A percentile compares a stretch with the other conserved stretches of the same genome.
Evolutionary conservation across 1,140 invertebrate species (phyloP).

Genomic region (Drosophila sp.): DNA sequence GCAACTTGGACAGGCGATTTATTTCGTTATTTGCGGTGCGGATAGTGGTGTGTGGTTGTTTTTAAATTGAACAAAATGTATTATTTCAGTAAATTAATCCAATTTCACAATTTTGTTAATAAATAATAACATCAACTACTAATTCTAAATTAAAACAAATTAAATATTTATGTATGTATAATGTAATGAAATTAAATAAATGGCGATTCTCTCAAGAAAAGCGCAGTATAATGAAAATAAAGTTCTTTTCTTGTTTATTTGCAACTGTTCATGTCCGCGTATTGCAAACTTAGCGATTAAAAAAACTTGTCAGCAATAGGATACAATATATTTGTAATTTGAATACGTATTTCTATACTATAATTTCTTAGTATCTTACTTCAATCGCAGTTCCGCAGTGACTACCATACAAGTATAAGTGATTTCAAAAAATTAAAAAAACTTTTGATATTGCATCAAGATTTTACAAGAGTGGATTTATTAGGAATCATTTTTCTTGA

Average conservation of each 20-base stretch:
- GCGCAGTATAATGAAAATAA: not conserved
- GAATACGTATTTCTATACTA: too few species aligned
- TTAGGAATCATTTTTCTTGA: slow-evolving; percentile 33
- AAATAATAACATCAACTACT: slow-evolving; percentile 2
- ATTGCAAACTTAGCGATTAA: not conserved
- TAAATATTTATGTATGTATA: slow-evolving; percentile 11
- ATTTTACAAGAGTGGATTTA: slow-evolving; percentile 24
- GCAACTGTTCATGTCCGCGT: too few species aligned
- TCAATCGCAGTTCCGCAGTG: too few species aligned
- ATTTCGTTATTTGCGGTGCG: slow-evolving; percentile 1
- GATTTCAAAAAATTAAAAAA: not conserved
- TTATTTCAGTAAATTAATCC: slow-evolving; percentile 6
- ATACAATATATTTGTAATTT: too few species aligned
- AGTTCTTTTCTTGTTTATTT: not conserved
- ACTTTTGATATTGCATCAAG: not conserved
- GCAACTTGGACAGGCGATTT: not conserved
- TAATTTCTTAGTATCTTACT: too few species aligned
- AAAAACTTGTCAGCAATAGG: not conserved
- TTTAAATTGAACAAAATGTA: slow-evolving; percentile 9
- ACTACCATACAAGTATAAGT: too few species aligned
- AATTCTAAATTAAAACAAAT: slow-evolving; percentile 12
- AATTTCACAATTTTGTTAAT: slow-evolving; percentile 8
- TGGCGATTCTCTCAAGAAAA: slow-evolving; percentile 3
- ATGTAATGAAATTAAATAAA: slow-evolving; percentile 14
- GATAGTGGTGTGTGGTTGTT: not conserved